Evolutionary conservation across 2,888 invertebrate species (phyloP).

Genomic region (Lasioglossum pauxillum): DNA sequence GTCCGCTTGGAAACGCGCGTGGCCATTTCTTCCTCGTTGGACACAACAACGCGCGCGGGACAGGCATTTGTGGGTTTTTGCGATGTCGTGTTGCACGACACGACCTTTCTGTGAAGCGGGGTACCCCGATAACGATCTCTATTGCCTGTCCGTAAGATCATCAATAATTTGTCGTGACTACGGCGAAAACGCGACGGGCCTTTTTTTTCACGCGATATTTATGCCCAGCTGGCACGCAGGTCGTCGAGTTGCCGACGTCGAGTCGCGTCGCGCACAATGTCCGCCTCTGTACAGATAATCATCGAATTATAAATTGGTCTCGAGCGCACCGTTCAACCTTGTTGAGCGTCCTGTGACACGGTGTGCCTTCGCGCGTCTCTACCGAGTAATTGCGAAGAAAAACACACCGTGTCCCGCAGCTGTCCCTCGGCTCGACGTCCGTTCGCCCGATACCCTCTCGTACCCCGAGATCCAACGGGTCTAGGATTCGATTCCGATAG

Average conservation of each 20-base stretch:
- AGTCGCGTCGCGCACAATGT: not conserved
- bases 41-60: conserved; percentile 28
- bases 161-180: conserved; percentile 66
- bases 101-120: conserved; percentile 56
- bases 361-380: not conserved
- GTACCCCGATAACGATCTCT: conserved; percentile 59
- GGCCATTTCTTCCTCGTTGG: conserved; percentile 37
- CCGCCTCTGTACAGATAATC: conserved; percentile 61
- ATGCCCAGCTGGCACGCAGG: conserved; percentile 57
- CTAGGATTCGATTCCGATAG: not conserved
- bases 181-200: conserved; percentile 61
- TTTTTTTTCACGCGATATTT: conserved; percentile 59
- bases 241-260: conserved; percentile 46
- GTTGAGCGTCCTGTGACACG: conserved; percentile 10
- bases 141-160: conserved; percentile 60
- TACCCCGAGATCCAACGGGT: not conserved
- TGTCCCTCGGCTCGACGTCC: not conserved
- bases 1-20: conserved; percentile 38
- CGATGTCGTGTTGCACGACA: conserved; percentile 47
- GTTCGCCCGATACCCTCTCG: not conserved
- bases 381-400: conserved; percentile 12
- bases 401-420: conserved; percentile 1
- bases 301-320: conserved; percentile 66
- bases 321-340: conserved; percentile 18
- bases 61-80: conserved; percentile 55